A percentile compares a stretch with the other conserved stretches of the same genome.
Evolutionary conservation across 2,888 invertebrate genomes (phyloP).

Genomic region (Dysmachus trigonus): DNA sequence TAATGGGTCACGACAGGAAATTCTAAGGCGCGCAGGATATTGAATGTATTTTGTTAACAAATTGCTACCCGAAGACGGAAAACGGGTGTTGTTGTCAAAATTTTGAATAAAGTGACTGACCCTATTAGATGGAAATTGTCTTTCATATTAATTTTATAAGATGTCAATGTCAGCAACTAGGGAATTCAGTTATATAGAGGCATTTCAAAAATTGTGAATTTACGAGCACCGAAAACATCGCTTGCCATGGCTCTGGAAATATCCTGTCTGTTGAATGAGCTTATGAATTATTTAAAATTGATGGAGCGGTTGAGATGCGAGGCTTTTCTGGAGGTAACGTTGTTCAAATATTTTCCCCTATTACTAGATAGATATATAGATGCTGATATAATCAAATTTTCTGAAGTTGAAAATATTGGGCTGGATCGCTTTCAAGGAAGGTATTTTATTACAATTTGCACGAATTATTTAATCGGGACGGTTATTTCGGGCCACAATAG

Average conservation of each 20-base stretch:
- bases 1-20: not conserved
- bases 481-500: not conserved
- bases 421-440: not conserved
- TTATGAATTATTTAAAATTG: not conserved
- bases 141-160: not conserved
- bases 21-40: not conserved
- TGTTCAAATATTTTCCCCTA: not conserved
- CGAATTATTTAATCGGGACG: not conserved
- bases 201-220: not conserved
- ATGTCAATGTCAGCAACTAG: not conserved
- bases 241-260: not conserved
- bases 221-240: not conserved
- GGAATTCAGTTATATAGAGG: not conserved
- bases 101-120: not conserved
- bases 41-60: not conserved
- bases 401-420: too few species aligned
- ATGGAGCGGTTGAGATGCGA: not conserved
- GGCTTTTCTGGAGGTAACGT: not conserved
- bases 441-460: not conserved
- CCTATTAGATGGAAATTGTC: not conserved
- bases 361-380: too few species aligned
- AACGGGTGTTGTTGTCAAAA: not conserved
- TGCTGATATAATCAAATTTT: not conserved
- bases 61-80: not conserved
- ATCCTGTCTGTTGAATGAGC: not conserved